Evolutionary conservation across 2,797 vertebrate species (phyloP), one percentile per base, ranked within the genome.

Genomic region (Schizopygopsis pylzovi): DNA sequence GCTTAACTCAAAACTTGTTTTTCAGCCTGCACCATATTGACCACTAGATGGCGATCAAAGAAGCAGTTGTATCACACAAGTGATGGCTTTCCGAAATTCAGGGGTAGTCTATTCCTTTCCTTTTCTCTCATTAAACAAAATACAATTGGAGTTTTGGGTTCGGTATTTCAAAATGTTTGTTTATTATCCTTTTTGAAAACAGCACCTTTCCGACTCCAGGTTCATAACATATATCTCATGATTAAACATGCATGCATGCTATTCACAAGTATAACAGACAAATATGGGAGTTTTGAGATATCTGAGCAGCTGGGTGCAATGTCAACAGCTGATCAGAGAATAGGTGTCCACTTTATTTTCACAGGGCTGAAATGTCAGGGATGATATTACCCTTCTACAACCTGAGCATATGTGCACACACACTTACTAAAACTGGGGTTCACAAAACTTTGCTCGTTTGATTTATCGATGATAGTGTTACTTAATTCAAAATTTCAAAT

Each of bases 11-110:
- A 56, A 78, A n/a, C 33, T 39, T 47, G 22, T 47, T 47, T 82
- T 59, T 39, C 20, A 33, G 2, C 39, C 3, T 20, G 11, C 10
- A 52, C 39, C 25, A 2, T 25, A 28, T 25, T 6, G n/a, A 77
- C 91, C 94, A 91, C 92, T 92, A 94, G 94, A 90, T 93, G 94
- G 94, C 3, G 85, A 13, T 9, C 87, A 86, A 89, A 72, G 18
- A 82, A 85, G 76, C 18, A 68, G 47, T 89, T 91, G 61, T 61
- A 54, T n/a, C 25, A 41, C 8, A 25, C 72, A 76, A 63, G 12
- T 1, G 6, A 15, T 43, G 22, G 52, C 20, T 59, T 37, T 75
- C 6, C 22, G 2, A 61, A 78, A 61, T 61, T 6, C 39, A 72
- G 25, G 33, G 8, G 6, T 41, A 39, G 41, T 8, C 12, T 49